These are phyloP conservation scores for Drosophila siamana DNA, from an alignment of 2,888 invertebrate species.

Conservation along the genomic window DNA sequence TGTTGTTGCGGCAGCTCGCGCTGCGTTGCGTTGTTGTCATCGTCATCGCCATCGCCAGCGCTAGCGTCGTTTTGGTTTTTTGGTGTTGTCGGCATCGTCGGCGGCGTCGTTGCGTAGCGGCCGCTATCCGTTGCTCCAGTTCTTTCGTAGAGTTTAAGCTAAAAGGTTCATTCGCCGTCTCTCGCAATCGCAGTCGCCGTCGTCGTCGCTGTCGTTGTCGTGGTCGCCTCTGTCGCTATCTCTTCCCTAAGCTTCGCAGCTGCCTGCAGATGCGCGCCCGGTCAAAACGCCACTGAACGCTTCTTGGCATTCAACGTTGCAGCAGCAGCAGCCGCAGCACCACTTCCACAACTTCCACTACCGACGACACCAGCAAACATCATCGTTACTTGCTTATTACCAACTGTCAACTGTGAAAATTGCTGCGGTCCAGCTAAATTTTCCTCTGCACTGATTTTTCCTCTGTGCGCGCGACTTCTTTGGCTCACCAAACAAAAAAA, in stretches of 20 bases:
- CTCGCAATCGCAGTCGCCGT: slow-evolving; percentile 41
- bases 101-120: slow-evolving; percentile 41
- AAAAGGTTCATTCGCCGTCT: slow-evolving; percentile 80
- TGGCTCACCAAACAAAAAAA: slow-evolving; percentile 1
- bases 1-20: slow-evolving; percentile 60
- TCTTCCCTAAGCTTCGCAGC: slow-evolving; percentile 31
- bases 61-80: slow-evolving; percentile 12
- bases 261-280: slow-evolving; percentile 36
- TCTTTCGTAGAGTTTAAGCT: slow-evolving; percentile 84
- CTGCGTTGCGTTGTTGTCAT: slow-evolving; percentile 42
- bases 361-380: slow-evolving; percentile 20
- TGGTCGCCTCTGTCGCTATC: slow-evolving; percentile 30
- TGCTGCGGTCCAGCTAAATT: slow-evolving; percentile 13
- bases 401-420: slow-evolving; percentile 29
- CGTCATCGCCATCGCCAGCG: slow-evolving; percentile 14
- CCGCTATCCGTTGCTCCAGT: slow-evolving; percentile 74
- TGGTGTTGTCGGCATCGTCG: slow-evolving; percentile 24
- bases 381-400: slow-evolving; percentile 37
- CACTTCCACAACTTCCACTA: slow-evolving; percentile 15
- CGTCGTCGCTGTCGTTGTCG: slow-evolving; percentile 23
- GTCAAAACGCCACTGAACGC: slow-evolving; percentile 26
- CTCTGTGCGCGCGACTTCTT: slow-evolving; percentile 8
- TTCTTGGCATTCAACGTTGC: slow-evolving; percentile 34
- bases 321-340: slow-evolving; percentile 18
- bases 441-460: slow-evolving; percentile 30